Conservation (phyloP, 2,113 vertebrate genomes). For the Rhagologus leucostigma region DNA sequence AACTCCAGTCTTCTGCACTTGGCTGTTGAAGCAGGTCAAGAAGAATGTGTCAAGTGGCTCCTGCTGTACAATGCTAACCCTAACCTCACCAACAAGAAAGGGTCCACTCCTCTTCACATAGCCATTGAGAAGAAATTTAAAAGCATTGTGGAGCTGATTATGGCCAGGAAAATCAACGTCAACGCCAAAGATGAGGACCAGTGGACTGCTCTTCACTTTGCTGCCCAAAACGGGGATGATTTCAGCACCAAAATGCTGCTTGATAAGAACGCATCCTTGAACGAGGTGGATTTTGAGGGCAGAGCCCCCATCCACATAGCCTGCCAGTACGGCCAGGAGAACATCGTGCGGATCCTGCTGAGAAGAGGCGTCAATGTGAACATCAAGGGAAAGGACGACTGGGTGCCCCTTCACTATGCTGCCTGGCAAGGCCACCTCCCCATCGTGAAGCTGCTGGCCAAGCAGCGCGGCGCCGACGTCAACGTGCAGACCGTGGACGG, state of each 20-base stretch:
- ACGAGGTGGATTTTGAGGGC: slow-evolving; percentile 87
- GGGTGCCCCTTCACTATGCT: slow-evolving; percentile 90
- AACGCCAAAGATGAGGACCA: slow-evolving; percentile 94
- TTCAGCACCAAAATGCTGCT: slow-evolving; percentile 86
- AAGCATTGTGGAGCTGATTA: slow-evolving; percentile 84
- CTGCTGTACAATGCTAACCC: slow-evolving; percentile 91
- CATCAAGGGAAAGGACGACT: slow-evolving; percentile 84
- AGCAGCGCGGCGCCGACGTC: slow-evolving; percentile 81
- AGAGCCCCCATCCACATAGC: slow-evolving; percentile 90
- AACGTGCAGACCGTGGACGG: slow-evolving; percentile 86
- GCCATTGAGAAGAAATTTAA: slow-evolving; percentile 85
- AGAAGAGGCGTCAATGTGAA: slow-evolving; percentile 81
- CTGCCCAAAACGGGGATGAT: slow-evolving; percentile 90
- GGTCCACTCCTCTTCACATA: slow-evolving; percentile 88
- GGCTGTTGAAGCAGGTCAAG: slow-evolving; percentile 84
- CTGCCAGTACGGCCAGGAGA: slow-evolving; percentile 94
- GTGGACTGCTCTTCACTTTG: slow-evolving; percentile 94
- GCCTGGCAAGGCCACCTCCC: slow-evolving; percentile 94
- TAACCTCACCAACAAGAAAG: slow-evolving; percentile 82
- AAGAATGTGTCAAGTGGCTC: slow-evolving; percentile 93
- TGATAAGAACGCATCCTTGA: slow-evolving; percentile 80
- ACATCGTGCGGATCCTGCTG: slow-evolving; percentile 85
- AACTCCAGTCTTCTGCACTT: slow-evolving; percentile 87
- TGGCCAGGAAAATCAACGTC: slow-evolving; percentile 86
- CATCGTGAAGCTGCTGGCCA: slow-evolving; percentile 89